Percentiles rank a stretch among this genome's conserved stretches.
Conservation (phyloP, 1,140 invertebrate genomes). For the Ptiloglossa arizonensis region DNA sequence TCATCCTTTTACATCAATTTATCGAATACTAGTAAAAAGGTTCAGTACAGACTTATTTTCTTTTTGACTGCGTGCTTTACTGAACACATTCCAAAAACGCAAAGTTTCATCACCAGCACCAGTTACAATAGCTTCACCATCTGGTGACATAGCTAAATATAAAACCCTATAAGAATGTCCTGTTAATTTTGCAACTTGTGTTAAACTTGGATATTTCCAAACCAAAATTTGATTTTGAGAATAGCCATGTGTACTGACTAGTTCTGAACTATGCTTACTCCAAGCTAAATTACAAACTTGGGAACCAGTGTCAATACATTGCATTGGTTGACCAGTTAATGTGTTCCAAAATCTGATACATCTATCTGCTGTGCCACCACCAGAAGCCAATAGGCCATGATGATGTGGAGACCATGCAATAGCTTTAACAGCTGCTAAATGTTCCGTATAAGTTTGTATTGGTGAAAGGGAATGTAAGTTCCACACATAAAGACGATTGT, state of each 20-base stretch:
- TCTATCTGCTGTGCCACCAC: slow-evolving; percentile 99
- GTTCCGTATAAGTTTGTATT: slow-evolving; percentile 98
- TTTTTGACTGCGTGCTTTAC: slow-evolving; percentile 96
- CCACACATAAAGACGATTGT: slow-evolving; percentile 99
- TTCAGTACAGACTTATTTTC: slow-evolving; percentile 98
- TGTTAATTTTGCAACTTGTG: slow-evolving; percentile 98
- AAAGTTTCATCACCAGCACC: slow-evolving; percentile 99
- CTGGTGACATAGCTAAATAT: slow-evolving; percentile 98
- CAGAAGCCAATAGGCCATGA: slow-evolving; percentile 97
- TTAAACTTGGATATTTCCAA: slow-evolving; percentile 99
- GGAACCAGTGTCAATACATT: slow-evolving; percentile 99
- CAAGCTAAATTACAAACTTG: slow-evolving; percentile 99
- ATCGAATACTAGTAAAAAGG: slow-evolving; percentile 95
- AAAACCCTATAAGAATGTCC: slow-evolving; percentile 98
- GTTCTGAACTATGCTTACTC: slow-evolving; percentile 99
- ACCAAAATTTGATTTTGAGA: slow-evolving; percentile 99
- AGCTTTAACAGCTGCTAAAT: slow-evolving; percentile 98
- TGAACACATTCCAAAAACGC: slow-evolving; percentile 99
- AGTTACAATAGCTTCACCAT: slow-evolving; percentile 99
- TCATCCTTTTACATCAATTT: slow-evolving; percentile 60
- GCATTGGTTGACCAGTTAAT: slow-evolving; percentile 98
- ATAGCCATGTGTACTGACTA: slow-evolving; percentile 99
- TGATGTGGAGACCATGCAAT: slow-evolving; percentile 99
- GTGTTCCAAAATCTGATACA: slow-evolving; percentile 99
- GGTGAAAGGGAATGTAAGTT: slow-evolving; percentile 94